Percentiles rank a stretch among this genome's conserved stretches.
Evolutionary conservation across 2,888 invertebrate species (phyloP).

Genomic region (Heliconius charithonia): DNA sequence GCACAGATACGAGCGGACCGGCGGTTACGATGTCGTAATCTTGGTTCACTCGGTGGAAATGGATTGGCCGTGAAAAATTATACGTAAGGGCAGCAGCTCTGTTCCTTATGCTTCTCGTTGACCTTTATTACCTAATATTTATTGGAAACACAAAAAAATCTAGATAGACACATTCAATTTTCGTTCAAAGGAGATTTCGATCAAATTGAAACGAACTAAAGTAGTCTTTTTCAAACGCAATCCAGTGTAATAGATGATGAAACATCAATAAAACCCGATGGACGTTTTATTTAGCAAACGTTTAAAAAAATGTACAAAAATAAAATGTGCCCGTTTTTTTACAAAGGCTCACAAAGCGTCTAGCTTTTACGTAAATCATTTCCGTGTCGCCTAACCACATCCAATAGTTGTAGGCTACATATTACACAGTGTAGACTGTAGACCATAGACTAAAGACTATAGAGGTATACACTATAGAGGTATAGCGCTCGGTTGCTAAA

Average conservation of each 20-base stretch:
- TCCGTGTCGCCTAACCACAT: constrained; percentile 43
- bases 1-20: constrained; percentile 56
- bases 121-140: constrained; percentile 23
- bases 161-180: neutral
- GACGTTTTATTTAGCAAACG: constrained; percentile 9
- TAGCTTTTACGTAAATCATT: constrained; percentile 43
- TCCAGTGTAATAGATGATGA: neutral
- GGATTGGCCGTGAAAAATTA: constrained; percentile 69
- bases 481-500: constrained; percentile 34
- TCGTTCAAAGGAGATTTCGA: neutral
- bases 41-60: constrained; percentile 61
- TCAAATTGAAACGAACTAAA: constrained; percentile 1
- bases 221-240: constrained; percentile 11
- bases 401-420: constrained; percentile 32
- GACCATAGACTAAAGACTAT: neutral
- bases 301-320: constrained; percentile 22
- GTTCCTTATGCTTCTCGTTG: constrained; percentile 41
- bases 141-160: neutral
- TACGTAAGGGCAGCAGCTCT: constrained; percentile 52
- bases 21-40: constrained; percentile 59
- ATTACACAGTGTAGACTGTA: constrained; percentile 7
- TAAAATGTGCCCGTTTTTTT: constrained; percentile 29
- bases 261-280: constrained; percentile 3
- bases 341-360: constrained; percentile 31
- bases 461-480: neutral